A percentile compares a stretch with the other conserved stretches of the same genome.
Conservation (phyloP, 2,113 vertebrate genomes). For the Mormyrus lacerda region DNA sequence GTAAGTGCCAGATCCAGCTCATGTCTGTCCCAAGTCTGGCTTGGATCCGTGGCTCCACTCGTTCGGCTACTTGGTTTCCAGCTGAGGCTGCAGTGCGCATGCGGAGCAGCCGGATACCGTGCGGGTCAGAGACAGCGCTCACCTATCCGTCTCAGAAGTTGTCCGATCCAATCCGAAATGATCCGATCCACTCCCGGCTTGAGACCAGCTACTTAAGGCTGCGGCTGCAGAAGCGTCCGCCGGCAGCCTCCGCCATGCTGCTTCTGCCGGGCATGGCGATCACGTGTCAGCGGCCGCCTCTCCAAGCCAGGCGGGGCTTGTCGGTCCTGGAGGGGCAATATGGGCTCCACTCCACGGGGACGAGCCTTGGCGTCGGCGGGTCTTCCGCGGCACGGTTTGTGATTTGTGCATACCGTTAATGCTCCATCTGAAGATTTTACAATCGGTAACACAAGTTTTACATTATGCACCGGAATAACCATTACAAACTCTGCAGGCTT, state of each 20-base stretch:
- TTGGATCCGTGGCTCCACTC: not conserved
- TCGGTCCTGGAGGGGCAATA: not conserved
- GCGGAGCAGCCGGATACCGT: not conserved
- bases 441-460: not conserved
- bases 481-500: not conserved
- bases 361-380: not conserved
- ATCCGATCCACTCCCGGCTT: not conserved
- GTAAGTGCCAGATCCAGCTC: not conserved
- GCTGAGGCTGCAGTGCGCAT: not conserved
- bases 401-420: not conserved
- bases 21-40: not conserved
- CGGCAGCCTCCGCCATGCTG: constrained; percentile 9
- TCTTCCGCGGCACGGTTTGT: not conserved
- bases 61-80: not conserved
- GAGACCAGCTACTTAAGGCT: not conserved
- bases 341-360: not conserved
- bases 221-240: not conserved
- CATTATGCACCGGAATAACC: not conserved
- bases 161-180: not conserved
- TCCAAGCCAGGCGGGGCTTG: not conserved
- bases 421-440: not conserved
- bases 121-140: not conserved
- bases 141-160: not conserved
- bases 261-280: not conserved
- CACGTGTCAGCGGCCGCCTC: constrained; percentile 1